Percentiles rank a stretch among this genome's conserved stretches.
Evolutionary conservation across 2,113 vertebrate genomes (phyloP).

Genomic region (Elaphurus davidianus): DNA sequence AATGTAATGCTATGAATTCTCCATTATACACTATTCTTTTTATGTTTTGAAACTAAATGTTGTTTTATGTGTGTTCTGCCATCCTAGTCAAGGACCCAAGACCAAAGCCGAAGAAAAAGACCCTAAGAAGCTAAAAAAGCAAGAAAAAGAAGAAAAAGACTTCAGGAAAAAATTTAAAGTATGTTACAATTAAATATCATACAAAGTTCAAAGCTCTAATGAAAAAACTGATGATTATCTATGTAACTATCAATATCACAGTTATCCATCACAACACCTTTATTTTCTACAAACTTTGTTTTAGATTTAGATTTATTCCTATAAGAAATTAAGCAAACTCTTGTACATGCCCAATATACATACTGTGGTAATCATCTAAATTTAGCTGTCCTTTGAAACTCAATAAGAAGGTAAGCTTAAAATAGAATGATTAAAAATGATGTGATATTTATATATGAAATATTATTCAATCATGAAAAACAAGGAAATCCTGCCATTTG

Average conservation of each 20-base stretch:
- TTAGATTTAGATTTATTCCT: conserved; percentile 31
- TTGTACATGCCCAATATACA: background rate
- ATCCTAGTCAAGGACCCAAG: conserved; percentile 68
- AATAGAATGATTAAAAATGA: background rate
- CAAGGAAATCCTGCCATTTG: background rate
- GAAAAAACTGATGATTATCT: background rate
- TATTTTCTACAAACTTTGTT: conserved; percentile 28
- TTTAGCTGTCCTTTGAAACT: background rate
- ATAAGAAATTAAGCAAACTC: background rate
- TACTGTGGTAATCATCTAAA: background rate
- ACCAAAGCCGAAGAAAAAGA: conserved; percentile 76
- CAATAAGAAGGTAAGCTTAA: background rate
- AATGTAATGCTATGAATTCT: background rate
- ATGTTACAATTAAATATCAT: conserved; percentile 53
- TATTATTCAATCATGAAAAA: background rate
- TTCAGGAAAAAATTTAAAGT: conserved; percentile 97
- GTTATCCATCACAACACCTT: background rate
- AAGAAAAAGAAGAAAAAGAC: conserved; percentile 93
- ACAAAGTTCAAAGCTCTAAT: background rate
- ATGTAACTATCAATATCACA: background rate
- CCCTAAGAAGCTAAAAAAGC: conserved; percentile 87
- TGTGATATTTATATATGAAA: background rate
- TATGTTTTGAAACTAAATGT: background rate
- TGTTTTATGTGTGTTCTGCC: conserved; percentile 46
- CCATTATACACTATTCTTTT: background rate